These are phyloP conservation scores for Drosophila persimilis DNA, from an alignment of 1,140 invertebrate species.

Conservation along the genomic window DNA sequence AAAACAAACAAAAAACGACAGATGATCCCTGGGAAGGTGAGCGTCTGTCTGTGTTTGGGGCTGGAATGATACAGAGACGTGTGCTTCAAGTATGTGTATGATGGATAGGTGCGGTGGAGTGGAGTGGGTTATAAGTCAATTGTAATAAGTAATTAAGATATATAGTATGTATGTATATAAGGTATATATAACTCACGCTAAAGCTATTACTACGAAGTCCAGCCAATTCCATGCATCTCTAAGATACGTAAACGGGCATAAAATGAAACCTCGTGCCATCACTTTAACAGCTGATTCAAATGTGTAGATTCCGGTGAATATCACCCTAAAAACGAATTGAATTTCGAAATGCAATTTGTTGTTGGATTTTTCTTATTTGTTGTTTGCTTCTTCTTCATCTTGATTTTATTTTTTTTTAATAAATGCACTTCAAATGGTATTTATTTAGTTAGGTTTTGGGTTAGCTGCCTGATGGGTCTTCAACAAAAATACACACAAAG, in stretches of 20 bases:
- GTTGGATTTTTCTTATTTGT: conserved; percentile 39
- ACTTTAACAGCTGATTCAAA: conserved; percentile 99
- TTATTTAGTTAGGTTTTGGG: conserved; percentile 16
- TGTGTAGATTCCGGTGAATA: conserved; percentile 99
- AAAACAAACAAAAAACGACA: conserved; percentile 15
- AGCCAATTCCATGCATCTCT: conserved; percentile 99
- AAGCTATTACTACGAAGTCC: conserved; percentile 99
- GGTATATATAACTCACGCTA: conserved; percentile 94
- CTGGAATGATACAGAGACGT: not conserved
- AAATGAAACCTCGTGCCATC: conserved; percentile 99
- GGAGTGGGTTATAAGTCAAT: conserved; percentile 30
- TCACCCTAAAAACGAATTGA: conserved; percentile 90
- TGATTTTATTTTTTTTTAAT: conserved; percentile 3
- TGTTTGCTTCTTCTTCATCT: not conserved
- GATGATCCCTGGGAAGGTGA: not conserved
- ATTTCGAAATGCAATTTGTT: conserved; percentile 81
- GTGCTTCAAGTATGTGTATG: not conserved
- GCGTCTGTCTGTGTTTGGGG: not conserved
- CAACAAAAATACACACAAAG: conserved; percentile 26
- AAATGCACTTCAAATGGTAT: conserved; percentile 27
- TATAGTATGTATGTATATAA: conserved; percentile 23
- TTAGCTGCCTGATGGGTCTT: conserved; percentile 38
- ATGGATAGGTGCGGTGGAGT: not conserved
- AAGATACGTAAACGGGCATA: conserved; percentile 99
- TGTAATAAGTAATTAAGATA: conserved; percentile 15